A percentile compares a stretch with the other conserved stretches of the same genome.
Evolutionary conservation across 2,888 invertebrate species (phyloP).

Genomic region (Agriotes lineatus): DNA sequence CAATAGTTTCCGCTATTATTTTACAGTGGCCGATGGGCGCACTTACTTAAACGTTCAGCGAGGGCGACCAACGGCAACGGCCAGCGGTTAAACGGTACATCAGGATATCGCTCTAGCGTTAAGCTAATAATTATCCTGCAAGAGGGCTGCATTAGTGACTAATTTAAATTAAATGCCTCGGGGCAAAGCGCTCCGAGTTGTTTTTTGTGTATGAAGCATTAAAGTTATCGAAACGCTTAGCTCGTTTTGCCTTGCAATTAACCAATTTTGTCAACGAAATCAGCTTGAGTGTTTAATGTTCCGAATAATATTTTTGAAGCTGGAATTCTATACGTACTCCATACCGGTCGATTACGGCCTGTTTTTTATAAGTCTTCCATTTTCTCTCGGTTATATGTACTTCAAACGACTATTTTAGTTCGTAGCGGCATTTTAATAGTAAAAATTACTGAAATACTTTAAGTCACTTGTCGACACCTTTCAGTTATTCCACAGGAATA

Average conservation of each 20-base stretch:
- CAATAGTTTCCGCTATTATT: conserved; percentile 50
- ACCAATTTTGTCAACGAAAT: background rate
- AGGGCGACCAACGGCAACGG: conserved; percentile 26
- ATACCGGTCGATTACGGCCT: too few relatives aligned
- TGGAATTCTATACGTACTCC: background rate
- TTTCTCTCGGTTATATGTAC: too few relatives aligned
- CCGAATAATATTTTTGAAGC: background rate
- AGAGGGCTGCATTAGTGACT: conserved; percentile 14
- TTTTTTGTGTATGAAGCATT: conserved; percentile 15
- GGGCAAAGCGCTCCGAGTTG: conserved; percentile 17
- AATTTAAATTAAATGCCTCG: conserved; percentile 29
- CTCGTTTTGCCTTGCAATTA: background rate
- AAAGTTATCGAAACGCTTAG: conserved; percentile 19
- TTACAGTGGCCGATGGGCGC: conserved; percentile 39
- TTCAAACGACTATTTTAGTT: too few relatives aligned
- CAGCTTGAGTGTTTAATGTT: background rate
- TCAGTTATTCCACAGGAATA: too few relatives aligned
- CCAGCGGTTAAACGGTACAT: conserved; percentile 21
- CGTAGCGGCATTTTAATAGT: too few relatives aligned
- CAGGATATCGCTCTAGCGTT: conserved; percentile 30
- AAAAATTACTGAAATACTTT: too few relatives aligned
- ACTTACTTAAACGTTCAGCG: conserved; percentile 20
- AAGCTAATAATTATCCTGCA: conserved; percentile 32
- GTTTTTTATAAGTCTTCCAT: too few relatives aligned
- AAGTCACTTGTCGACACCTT: too few relatives aligned